These are phyloP conservation scores for Acomys russatus DNA, from an alignment of 2,797 vertebrate species.

Conservation along the genomic window DNA sequence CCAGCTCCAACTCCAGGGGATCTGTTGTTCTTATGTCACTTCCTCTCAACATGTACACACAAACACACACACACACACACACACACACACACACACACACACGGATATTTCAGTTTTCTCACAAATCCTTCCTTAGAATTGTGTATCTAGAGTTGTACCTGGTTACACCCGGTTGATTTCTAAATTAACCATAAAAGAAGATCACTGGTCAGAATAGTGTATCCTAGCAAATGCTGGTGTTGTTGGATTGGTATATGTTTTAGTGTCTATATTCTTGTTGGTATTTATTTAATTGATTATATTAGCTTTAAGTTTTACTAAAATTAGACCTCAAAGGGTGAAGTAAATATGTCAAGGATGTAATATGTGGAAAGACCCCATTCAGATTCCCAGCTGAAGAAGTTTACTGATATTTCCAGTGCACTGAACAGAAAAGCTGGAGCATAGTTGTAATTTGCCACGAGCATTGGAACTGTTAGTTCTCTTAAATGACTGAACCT, in stretches of 20 bases:
- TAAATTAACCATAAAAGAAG: constrained; percentile 51
- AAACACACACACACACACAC: background rate
- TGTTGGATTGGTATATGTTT: constrained; percentile 39
- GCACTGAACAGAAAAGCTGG: constrained; percentile 67
- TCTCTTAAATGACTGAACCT: constrained; percentile 64
- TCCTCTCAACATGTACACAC: background rate
- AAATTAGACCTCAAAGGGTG: background rate
- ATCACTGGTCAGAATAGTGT: background rate
- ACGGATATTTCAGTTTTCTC: constrained; percentile 2
- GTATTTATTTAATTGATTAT: constrained; percentile 41
- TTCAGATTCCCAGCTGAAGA: background rate
- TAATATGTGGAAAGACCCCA: constrained; percentile 49
- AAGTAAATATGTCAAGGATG: background rate
- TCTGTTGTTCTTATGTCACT: background rate
- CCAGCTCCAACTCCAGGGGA: no score
- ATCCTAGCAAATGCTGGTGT: background rate
- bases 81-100: background rate
- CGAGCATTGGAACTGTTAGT: constrained; percentile 44
- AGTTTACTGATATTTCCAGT: constrained; percentile 53
- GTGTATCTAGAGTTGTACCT: background rate
- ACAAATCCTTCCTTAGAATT: background rate
- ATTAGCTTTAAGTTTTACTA: constrained; percentile 59
- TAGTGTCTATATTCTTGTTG: constrained; percentile 41
- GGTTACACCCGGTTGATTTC: constrained; percentile 55
- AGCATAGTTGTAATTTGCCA: constrained; percentile 54